Percentiles rank a stretch among this genome's conserved stretches.
Evolutionary conservation across 53 echinoderm and acorn worm species (phyloP).

Genomic region (Zoroaster sp.): DNA sequence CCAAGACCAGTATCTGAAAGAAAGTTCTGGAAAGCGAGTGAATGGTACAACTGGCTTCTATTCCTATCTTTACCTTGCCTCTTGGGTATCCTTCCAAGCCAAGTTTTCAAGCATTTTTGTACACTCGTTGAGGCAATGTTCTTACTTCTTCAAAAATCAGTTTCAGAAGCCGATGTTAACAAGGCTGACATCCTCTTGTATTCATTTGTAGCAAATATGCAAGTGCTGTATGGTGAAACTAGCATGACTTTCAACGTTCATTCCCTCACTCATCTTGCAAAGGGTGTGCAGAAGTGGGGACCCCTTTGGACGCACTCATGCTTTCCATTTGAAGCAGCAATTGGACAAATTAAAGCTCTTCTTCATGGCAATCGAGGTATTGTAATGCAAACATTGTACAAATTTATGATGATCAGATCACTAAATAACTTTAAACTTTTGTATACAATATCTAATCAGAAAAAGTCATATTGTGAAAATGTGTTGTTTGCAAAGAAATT

Average conservation of each 20-base stretch:
- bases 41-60: slow-evolving; percentile 57
- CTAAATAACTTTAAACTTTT: slow-evolving; percentile 17
- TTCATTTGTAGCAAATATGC: slow-evolving; percentile 50
- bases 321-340: slow-evolving; percentile 69
- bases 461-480: slow-evolving; percentile 24
- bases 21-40: slow-evolving; percentile 61
- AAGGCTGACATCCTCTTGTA: slow-evolving; percentile 18
- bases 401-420: slow-evolving; percentile 32
- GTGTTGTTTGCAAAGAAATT: background rate
- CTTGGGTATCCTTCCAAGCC: slow-evolving; percentile 26
- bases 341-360: slow-evolving; percentile 33
- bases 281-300: slow-evolving; percentile 39
- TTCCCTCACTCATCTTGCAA: slow-evolving; percentile 50
- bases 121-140: slow-evolving; percentile 51
- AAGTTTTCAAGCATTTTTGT: slow-evolving; percentile 36
- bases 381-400: slow-evolving; percentile 42
- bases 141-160: slow-evolving; percentile 64
- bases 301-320: slow-evolving; percentile 70
- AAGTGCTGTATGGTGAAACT: slow-evolving; percentile 47
- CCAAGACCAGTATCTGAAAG: slow-evolving; percentile 7
- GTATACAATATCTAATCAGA: slow-evolving; percentile 22
- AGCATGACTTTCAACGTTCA: slow-evolving; percentile 61
- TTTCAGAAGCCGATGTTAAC: slow-evolving; percentile 9
- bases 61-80: slow-evolving; percentile 57
- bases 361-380: slow-evolving; percentile 56